Conservation (phyloP, 2,113 vertebrate species). For the Pavo muticus region DNA sequence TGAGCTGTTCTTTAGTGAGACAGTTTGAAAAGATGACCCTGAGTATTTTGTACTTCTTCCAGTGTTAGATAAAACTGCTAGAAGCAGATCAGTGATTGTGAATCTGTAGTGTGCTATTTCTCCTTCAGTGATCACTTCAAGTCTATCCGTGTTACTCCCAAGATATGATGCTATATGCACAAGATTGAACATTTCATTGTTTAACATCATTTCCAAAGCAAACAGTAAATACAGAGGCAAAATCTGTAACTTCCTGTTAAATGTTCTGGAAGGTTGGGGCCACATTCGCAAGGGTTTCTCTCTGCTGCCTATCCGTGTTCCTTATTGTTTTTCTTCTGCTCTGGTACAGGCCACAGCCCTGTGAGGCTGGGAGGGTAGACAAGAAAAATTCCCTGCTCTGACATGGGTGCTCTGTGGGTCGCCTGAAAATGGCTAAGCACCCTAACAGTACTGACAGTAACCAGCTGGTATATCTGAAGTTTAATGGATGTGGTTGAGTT, state of each 20-base stretch:
- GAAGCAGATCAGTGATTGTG: not conserved
- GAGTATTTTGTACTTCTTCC: not conserved
- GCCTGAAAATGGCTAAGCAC: too few species aligned
- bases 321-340: not conserved
- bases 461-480: too few species aligned
- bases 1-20: not conserved
- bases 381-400: not conserved
- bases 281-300: not conserved
- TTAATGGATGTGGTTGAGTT: too few species aligned
- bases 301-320: not conserved
- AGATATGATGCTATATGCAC: not conserved
- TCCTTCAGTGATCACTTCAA: not conserved
- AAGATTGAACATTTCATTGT: not conserved
- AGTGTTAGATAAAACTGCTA: not conserved
- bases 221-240: not conserved
- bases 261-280: not conserved
- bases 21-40: not conserved
- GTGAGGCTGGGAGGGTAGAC: not conserved
- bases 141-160: not conserved
- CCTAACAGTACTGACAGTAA: too few species aligned
- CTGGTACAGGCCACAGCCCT: not conserved
- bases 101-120: not conserved
- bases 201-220: not conserved
- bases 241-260: not conserved
- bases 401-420: accelerated